A percentile compares a stretch with the other conserved stretches of the same genome.
Conservation (phyloP, 2,113 vertebrate genomes). For the Actenoides lindsayi region DNA sequence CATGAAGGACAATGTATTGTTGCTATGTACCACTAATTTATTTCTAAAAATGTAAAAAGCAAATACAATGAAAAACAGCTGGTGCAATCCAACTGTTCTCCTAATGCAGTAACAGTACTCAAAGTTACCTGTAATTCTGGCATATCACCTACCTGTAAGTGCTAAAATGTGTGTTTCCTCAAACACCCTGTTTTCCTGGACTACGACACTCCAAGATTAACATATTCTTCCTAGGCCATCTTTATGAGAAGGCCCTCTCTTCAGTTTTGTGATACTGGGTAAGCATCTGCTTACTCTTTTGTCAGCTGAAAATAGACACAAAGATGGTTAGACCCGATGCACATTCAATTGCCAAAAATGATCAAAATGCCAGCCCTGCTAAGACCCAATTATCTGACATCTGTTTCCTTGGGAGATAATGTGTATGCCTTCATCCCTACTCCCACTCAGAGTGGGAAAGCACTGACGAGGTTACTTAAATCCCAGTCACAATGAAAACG, state of each 20-base stretch:
- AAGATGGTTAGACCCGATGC: neutral
- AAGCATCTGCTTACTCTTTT: neutral
- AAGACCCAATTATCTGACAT: neutral
- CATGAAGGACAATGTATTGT: neutral
- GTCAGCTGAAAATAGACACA: constrained; percentile 1
- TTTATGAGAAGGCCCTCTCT: neutral
- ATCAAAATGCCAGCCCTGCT: neutral
- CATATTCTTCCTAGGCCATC: neutral
- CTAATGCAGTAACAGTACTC: neutral
- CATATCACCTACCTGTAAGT: neutral
- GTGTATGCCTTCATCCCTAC: neutral
- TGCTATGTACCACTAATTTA: neutral
- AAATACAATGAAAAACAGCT: neutral
- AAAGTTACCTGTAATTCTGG: neutral
- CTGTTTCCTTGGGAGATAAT: neutral
- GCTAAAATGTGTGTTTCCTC: neutral
- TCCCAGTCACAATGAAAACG: neutral
- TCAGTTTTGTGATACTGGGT: neutral
- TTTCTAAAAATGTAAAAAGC: neutral
- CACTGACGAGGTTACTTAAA: neutral
- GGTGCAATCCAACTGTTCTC: neutral
- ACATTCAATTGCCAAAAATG: neutral
- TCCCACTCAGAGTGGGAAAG: neutral
- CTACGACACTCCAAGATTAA: neutral
- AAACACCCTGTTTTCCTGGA: neutral